A percentile compares a stretch with the other conserved stretches of the same genome.
phyloP scores from a whole-genome alignment of 2,797 vertebrate genomes.

The Tragopan temminckii region DNA sequence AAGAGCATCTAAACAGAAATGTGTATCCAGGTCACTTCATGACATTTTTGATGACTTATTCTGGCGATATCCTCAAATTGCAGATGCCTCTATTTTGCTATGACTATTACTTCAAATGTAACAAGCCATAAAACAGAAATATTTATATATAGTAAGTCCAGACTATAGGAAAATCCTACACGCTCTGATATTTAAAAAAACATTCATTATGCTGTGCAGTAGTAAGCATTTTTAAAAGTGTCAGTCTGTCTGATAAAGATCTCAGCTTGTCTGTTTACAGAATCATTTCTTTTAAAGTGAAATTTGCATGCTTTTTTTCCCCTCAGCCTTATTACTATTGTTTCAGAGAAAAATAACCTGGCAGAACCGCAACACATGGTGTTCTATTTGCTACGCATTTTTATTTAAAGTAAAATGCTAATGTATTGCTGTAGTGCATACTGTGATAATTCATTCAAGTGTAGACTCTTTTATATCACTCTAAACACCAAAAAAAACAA shows the following conservation, averaged over 20 bases:
- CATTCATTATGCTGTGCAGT: neutral
- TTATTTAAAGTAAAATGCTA: neutral
- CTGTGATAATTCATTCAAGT: neutral
- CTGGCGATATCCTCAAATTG: neutral
- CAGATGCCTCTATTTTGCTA: neutral
- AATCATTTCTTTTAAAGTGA: neutral
- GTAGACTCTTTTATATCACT: neutral
- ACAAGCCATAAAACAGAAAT: neutral
- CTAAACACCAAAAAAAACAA: neutral
- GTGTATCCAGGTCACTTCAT: neutral
- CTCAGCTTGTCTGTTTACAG: slow-evolving; percentile 17
- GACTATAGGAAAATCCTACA: neutral
- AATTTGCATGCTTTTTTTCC: neutral
- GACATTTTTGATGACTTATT: neutral
- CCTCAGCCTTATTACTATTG: neutral
- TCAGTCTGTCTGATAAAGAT: neutral
- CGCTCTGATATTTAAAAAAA: neutral
- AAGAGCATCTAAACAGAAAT: neutral
- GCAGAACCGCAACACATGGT: neutral
- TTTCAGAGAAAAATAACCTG: slow-evolving; percentile 19
- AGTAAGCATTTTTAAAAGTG: neutral
- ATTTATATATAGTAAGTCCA: neutral
- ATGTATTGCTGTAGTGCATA: neutral
- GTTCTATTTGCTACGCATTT: neutral
- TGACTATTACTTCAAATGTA: neutral